Conservation (phyloP, 2,888 invertebrate species). For the Helleia helle region DNA sequence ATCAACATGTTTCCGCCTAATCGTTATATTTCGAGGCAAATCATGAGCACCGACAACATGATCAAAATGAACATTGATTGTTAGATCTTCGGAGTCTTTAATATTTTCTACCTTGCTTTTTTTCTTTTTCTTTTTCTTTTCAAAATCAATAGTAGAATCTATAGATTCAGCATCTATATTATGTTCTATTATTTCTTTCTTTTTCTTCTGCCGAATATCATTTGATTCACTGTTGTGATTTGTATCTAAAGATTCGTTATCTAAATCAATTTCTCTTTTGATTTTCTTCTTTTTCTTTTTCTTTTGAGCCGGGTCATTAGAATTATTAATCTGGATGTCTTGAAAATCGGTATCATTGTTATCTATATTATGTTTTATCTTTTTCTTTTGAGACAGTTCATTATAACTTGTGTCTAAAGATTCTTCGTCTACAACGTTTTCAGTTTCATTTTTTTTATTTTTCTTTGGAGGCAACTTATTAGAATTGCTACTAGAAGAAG, state of each 20-base stretch:
- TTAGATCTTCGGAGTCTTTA: too few species aligned
- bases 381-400: neutral
- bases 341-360: neutral
- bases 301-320: neutral
- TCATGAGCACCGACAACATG: slow-evolving; percentile 2
- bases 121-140: slow-evolving; percentile 28
- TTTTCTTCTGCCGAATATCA: neutral
- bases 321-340: neutral
- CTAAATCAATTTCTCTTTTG: neutral
- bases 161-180: neutral
- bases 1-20: slow-evolving; percentile 1
- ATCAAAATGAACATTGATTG: slow-evolving; percentile 3
- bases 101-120: slow-evolving; percentile 6
- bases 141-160: neutral
- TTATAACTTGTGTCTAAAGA: neutral
- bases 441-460: slow-evolving; percentile 18
- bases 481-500: too few species aligned
- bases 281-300: slow-evolving; percentile 12
- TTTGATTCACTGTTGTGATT: neutral
- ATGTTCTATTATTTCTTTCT: slow-evolving; percentile 1
- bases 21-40: neutral
- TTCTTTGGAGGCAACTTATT: too few species aligned
- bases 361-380: neutral
- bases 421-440: slow-evolving; percentile 1
- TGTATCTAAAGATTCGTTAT: neutral